Conservation (phyloP, 2,797 vertebrate genomes). For the Myotis daubentonii region DNA sequence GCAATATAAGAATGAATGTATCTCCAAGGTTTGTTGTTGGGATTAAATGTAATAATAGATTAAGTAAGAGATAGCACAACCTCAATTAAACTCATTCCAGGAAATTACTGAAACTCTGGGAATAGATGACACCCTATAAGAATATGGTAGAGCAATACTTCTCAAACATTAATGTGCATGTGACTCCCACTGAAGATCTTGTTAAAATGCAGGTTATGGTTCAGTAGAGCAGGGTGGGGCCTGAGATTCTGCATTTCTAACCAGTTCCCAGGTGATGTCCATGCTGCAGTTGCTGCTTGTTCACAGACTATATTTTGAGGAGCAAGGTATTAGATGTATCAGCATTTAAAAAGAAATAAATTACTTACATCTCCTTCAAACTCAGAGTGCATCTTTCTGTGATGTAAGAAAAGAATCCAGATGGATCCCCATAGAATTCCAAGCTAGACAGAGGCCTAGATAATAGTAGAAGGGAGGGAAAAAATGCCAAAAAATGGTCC, state of each 20-base stretch:
- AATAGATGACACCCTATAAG: not conserved
- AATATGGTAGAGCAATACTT: not conserved
- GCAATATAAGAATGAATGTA: not conserved
- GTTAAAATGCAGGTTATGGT: not conserved
- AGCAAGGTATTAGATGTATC: not conserved
- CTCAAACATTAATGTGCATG: not conserved
- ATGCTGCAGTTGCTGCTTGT: not conserved
- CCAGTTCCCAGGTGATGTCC: not conserved
- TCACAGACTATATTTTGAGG: not conserved
- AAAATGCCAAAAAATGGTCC: not conserved
- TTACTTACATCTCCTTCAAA: not conserved
- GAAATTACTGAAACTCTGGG: not conserved
- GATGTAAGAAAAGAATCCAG: not conserved
- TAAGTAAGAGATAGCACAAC: slow-evolving; percentile 5
- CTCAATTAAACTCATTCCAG: slow-evolving; percentile 22
- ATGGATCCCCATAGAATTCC: not conserved
- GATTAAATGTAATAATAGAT: not conserved
- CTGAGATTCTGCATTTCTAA: not conserved
- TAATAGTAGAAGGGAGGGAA: not conserved
- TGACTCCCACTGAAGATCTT: not conserved
- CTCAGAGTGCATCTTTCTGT: not conserved
- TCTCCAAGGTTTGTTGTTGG: not conserved
- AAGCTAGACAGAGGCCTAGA: not conserved
- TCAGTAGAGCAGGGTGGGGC: not conserved
- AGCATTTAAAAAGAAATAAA: slow-evolving; percentile 23